These are phyloP conservation scores for Podabrus alpinus DNA, from an alignment of 2,888 invertebrate species.

Conservation along the genomic window DNA sequence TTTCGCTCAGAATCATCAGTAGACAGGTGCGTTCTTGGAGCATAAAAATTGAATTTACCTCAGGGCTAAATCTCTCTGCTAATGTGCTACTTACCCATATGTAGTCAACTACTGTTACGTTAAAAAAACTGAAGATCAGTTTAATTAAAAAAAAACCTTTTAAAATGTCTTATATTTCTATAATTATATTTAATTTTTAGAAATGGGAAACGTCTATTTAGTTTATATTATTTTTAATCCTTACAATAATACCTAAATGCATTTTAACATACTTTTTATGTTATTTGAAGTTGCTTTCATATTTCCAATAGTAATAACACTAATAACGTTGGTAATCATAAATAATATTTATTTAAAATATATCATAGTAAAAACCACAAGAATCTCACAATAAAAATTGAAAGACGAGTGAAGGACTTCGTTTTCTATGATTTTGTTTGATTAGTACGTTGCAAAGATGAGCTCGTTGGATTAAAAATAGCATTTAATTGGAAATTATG, in stretches of 20 bases:
- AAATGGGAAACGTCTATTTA: neutral
- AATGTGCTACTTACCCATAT: conserved; percentile 24
- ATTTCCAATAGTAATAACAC: neutral
- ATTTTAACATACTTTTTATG: neutral
- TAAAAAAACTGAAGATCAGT: neutral
- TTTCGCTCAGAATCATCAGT: conserved; percentile 22
- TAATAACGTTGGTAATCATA: neutral
- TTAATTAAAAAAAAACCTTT: neutral
- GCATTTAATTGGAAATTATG: no score
- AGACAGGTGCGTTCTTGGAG: conserved; percentile 21
- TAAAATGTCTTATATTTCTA: neutral
- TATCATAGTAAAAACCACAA: no score
- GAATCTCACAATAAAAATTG: no score
- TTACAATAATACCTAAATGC: neutral
- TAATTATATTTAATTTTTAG: neutral
- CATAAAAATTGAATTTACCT: conserved; percentile 20
- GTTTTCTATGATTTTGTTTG: no score
- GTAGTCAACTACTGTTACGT: neutral
- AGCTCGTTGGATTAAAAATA: neutral
- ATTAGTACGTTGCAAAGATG: neutral
- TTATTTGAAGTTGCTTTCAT: neutral
- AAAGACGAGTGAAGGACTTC: no score
- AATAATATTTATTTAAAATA: no score
- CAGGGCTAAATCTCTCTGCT: conserved; percentile 15
- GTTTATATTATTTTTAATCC: neutral